A percentile compares a stretch with the other conserved stretches of the same genome.
phyloP scores from a whole-genome alignment of 2,888 invertebrate species.

The Pseudoips prasinana region DNA sequence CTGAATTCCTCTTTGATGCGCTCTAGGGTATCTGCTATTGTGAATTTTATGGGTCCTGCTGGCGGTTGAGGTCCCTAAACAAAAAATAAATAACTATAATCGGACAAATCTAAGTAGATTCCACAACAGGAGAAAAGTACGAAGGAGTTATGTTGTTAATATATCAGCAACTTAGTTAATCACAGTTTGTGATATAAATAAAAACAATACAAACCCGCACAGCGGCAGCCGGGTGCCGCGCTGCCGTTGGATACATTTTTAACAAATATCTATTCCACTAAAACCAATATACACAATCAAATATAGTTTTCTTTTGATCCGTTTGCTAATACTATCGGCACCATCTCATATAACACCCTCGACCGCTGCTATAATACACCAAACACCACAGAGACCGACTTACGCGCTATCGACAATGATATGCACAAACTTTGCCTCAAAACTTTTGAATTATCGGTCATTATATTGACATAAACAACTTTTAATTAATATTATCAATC shows the following conservation, averaged over 20 bases:
- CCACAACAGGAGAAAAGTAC: slow-evolving; percentile 16
- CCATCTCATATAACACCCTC: slow-evolving; percentile 59
- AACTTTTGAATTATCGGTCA: slow-evolving; percentile 74
- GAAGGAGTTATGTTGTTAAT: no score
- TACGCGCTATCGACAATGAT: slow-evolving; percentile 74
- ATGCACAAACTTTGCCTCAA: slow-evolving; percentile 75
- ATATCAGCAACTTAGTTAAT: no score
- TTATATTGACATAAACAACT: slow-evolving; percentile 61
- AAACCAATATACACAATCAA: slow-evolving; percentile 51
- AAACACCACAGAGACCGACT: slow-evolving; percentile 60
- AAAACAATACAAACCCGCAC: slow-evolving; percentile 83
- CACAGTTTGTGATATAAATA: no score
- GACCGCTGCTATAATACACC: slow-evolving; percentile 67
- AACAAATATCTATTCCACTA: slow-evolving; percentile 33
- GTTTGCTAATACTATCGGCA: slow-evolving; percentile 55
- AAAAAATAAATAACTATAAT: slow-evolving; percentile 41
- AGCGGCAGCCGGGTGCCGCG: slow-evolving; percentile 89
- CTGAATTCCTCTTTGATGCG: slow-evolving; percentile 98
- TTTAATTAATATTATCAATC: slow-evolving; percentile 37
- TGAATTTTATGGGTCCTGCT: slow-evolving; percentile 95
- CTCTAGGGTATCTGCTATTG: slow-evolving; percentile 95
- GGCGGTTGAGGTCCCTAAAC: slow-evolving; percentile 91
- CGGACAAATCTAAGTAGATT: slow-evolving; percentile 14
- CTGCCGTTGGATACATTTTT: slow-evolving; percentile 88
- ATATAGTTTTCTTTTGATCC: slow-evolving; percentile 64